Base-by-base conservation (phyloP, 1,140 invertebrate genomes). In the Drosophila tsacasi region DNA sequence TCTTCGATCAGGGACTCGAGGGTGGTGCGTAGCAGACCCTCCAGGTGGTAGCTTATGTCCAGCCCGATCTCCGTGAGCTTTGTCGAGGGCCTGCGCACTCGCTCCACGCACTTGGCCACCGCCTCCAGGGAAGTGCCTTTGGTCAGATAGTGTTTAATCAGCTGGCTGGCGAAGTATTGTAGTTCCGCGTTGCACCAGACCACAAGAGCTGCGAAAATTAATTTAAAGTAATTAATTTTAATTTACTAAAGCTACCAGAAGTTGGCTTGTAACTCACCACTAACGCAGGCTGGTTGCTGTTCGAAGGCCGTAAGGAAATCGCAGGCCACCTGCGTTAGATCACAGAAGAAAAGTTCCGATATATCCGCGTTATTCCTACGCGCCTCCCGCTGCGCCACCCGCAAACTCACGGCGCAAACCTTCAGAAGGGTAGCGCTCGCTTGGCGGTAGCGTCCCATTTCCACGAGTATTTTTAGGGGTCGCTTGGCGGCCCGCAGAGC, bases 111-210 rank as follows among this genome's bases (percentile, higher is more conserved):
- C 91, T 98, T 97, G 15, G 98, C 96, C 52, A 99, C 94, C 5
- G 96, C 96, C 52, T 96, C 96, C 63, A 99, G 92, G 7, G 96
- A 95, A 60, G 97, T 96, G 94, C 99, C 97, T 17, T 98, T 97
- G 78, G 97, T 97, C 92, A 99, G 98, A 21, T 99, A 96, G 93
- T 99, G 98, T 86, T 95, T 98, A 82, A 95, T 96, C 92, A 96
- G 96, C 95, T 95, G 97, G 93, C 94, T 96, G 92, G 94, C 97
- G 91, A 97, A 96, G 94, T 95, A 95, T 91, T 96, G 96, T 49
- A 99, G 93, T 94, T 99, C 98, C 74, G 96, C 95, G 80, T 96
- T 97, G 71, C 96, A 96, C 98, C 98, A 99, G 2, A 98, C 96
- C 72, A 98, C 95, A 78, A 98, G 96, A 73, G 97, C 97, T 97